phyloP scores from a whole-genome alignment of 2,888 invertebrate species.

The Drosophila setosimentum region DNA sequence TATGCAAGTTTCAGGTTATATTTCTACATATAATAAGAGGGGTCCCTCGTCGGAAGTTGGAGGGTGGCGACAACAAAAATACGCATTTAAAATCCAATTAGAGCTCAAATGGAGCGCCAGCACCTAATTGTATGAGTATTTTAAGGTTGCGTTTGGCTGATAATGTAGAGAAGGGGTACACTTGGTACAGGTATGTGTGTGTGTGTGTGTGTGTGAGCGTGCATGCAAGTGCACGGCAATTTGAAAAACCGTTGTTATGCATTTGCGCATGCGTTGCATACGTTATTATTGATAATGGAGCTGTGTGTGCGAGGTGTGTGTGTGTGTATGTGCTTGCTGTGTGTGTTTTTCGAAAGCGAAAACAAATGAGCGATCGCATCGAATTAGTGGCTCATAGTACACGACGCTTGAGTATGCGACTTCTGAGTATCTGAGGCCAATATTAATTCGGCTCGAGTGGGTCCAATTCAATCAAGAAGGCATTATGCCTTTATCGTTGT shows the following conservation, averaged over 20 bases:
- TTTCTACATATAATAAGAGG: conserved; percentile 18
- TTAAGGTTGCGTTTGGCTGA: conserved; percentile 62
- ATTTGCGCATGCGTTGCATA: conserved; percentile 81
- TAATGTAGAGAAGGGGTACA: conserved; percentile 4
- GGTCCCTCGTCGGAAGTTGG: conserved; percentile 57
- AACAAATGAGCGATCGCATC: conserved; percentile 62
- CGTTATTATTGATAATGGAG: conserved; percentile 56
- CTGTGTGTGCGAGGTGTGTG: background rate
- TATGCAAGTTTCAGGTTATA: conserved; percentile 15
- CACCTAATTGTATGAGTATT: conserved; percentile 32
- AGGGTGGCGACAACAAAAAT: conserved; percentile 45
- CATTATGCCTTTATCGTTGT: conserved; percentile 60
- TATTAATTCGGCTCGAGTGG: conserved; percentile 73
- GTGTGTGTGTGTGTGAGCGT: conserved; percentile 18
- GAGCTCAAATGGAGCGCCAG: conserved; percentile 53
- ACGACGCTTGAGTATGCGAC: conserved; percentile 71
- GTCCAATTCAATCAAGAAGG: conserved; percentile 78
- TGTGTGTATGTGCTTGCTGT: conserved; percentile 21
- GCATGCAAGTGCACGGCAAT: conserved; percentile 65
- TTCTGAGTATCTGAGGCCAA: conserved; percentile 75
- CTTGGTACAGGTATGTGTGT: background rate
- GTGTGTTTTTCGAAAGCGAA: conserved; percentile 72
- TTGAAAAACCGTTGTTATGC: conserved; percentile 82
- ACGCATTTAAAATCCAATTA: conserved; percentile 72
- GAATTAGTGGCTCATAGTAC: conserved; percentile 56